Evolutionary conservation across 2,888 invertebrate species (phyloP).

Genomic region (Chromoteleia sp.): DNA sequence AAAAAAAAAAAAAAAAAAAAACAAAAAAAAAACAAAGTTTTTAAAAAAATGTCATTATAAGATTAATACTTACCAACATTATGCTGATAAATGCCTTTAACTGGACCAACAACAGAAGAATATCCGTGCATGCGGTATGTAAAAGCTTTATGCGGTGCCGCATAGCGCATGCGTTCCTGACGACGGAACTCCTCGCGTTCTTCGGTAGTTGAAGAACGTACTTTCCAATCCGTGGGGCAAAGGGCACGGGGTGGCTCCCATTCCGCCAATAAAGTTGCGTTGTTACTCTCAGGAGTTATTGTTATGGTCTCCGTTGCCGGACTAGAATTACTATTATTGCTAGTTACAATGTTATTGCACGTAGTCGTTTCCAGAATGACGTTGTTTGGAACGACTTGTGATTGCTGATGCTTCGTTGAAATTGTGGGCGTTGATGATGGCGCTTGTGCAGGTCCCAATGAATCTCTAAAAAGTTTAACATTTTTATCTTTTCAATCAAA

Average conservation of each 20-base stretch:
- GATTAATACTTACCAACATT: conserved; percentile 84
- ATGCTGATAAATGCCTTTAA: conserved; percentile 91
- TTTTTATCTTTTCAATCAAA: too few species aligned
- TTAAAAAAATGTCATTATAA: too few species aligned
- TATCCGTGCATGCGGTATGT: conserved; percentile 95
- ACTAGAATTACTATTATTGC: conserved; percentile 74
- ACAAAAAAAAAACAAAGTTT: too few species aligned
- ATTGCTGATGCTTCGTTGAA: conserved; percentile 70
- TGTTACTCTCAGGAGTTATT: conserved; percentile 75
- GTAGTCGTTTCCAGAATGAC: conserved; percentile 38
- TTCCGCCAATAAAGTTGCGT: conserved; percentile 77
- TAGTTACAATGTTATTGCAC: conserved; percentile 63
- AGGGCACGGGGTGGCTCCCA: conserved; percentile 86
- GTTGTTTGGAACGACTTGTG: conserved; percentile 65
- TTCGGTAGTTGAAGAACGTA: conserved; percentile 90
- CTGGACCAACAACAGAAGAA: conserved; percentile 92
- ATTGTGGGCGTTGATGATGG: conserved; percentile 61
- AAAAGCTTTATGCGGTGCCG: conserved; percentile 95
- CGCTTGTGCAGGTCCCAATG: conserved; percentile 76
- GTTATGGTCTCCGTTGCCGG: conserved; percentile 77
- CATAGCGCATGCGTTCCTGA: conserved; percentile 93
- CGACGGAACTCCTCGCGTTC: conserved; percentile 92
- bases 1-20: too few species aligned
- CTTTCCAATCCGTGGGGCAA: conserved; percentile 93
- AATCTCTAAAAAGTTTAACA: conserved; percentile 74